These are phyloP conservation scores for Lepidochitona cinerea DNA, from an alignment of 2,888 invertebrate species.

Conservation along the genomic window DNA sequence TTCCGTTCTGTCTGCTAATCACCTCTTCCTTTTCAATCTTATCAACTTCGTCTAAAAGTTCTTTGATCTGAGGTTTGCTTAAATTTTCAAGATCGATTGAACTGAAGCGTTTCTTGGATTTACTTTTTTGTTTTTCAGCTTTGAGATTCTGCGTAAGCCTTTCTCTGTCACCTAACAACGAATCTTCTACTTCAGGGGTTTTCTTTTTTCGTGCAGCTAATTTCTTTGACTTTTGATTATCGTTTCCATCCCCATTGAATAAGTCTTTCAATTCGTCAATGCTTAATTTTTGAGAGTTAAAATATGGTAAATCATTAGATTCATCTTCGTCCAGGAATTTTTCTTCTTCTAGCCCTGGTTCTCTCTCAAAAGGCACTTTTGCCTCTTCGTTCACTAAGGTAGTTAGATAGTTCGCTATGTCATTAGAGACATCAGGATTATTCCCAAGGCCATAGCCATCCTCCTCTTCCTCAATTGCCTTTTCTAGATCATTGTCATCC, in stretches of 20 bases:
- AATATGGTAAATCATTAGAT: not conserved
- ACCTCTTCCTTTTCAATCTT: constrained; percentile 9
- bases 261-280: not conserved
- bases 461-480: constrained; percentile 70
- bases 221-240: not conserved
- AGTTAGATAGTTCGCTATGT: not conserved
- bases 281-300: too few species aligned
- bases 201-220: not conserved
- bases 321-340: too few species aligned
- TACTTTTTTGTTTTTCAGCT: not conserved
- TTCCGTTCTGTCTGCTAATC: not conserved
- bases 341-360: not conserved
- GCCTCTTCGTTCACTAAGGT: not conserved
- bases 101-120: not conserved
- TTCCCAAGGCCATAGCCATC: not conserved
- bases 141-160: not conserved
- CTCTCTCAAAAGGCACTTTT: not conserved
- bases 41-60: constrained; percentile 4
- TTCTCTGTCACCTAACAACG: not conserved
- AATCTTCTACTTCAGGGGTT: not conserved
- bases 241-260: not conserved
- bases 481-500: constrained; percentile 81
- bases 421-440: constrained; percentile 3
- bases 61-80: not conserved
- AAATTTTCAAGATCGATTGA: not conserved